Evolutionary conservation across 2,888 invertebrate genomes (phyloP), one percentile per base, ranked within the genome.

Genomic region (Monopis laevigella): DNA sequence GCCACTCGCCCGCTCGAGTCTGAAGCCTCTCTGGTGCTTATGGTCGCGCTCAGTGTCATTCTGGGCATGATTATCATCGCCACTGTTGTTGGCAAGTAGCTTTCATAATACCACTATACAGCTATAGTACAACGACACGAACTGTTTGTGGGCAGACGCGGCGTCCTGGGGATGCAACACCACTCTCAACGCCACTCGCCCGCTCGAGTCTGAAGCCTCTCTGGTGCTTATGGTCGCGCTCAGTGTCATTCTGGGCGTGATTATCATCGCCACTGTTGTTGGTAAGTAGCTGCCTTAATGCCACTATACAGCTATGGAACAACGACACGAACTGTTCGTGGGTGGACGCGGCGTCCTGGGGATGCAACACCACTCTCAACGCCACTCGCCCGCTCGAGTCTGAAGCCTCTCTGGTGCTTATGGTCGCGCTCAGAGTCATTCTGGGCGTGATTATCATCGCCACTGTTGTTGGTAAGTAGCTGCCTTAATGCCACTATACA

Each of bases 211-310:
- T 63, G 84, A 85, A 55, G 82, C 87, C 62, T 84, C 85, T 61
- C 81, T 89, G 66, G 86, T 90, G 62, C 85, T 89, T 72, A 89
- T 92, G 87, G 88, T 87, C 51, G 85, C 88, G 54, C 88, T 90
- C 50, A 91, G 92, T 50, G 86, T 92, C 58, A 84, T 92, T 51
- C 86, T 94, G 46, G 93, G 93, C 39, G 84, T 94, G 57, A 90
- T 98, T 84, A 97, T 97, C 64, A 86, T 98, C 55, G 88, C 92
- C 62, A 97, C 96, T 54, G 90, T 97, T 66, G 88, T 97, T 64
- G 97, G 98, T 89, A 78, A 92, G 91, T 32, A n/a, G n/a, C n/a
- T n/a, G n/a, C n/a, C n/a, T n/a, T n/a, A n/a, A n/a, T n/a, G n/a
- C n/a, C n/a, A n/a, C n/a, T n/a, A n/a, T n/a, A n/a, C n/a, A n/a